These are phyloP conservation scores for Threskiornis aethiopicus DNA, from an alignment of 2,797 vertebrate species.

Conservation along the genomic window DNA sequence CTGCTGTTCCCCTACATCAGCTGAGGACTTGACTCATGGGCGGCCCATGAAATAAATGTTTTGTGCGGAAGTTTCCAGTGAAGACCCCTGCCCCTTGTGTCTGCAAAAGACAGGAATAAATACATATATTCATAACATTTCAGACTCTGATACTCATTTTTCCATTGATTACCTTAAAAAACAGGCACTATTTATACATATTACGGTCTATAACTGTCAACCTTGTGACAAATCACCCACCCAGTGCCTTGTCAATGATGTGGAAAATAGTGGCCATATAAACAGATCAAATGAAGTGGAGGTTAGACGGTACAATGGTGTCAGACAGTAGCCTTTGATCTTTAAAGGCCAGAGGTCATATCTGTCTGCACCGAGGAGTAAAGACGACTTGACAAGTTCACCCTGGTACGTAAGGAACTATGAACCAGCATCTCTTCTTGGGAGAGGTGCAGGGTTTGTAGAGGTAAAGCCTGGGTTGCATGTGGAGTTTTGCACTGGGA, in stretches of 20 bases:
- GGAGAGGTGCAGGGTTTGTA: neutral
- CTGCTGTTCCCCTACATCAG: neutral
- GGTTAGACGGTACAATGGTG: neutral
- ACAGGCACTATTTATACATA: slow-evolving; percentile 31
- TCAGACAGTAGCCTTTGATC: neutral
- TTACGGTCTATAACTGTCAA: slow-evolving; percentile 11
- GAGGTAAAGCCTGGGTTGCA: neutral
- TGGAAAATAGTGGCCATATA: slow-evolving; percentile 54
- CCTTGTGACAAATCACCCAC: slow-evolving; percentile 35
- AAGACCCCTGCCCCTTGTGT: neutral
- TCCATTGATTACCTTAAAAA: slow-evolving; percentile 38
- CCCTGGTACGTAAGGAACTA: neutral
- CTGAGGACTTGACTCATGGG: neutral
- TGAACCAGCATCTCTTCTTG: neutral
- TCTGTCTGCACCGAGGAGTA: neutral
- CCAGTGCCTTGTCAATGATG: slow-evolving; percentile 28
- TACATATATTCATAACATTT: neutral
- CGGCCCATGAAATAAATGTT: neutral
- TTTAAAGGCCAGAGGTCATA: slow-evolving; percentile 23
- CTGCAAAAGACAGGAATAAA: neutral
- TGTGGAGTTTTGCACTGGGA: neutral
- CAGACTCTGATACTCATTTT: slow-evolving; percentile 8
- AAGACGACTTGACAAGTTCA: rapidly evolving
- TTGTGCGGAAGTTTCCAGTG: neutral
- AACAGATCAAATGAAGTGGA: slow-evolving; percentile 55